Conservation (phyloP, 2,797 vertebrate species). For the Heterohyrax brucei region DNA sequence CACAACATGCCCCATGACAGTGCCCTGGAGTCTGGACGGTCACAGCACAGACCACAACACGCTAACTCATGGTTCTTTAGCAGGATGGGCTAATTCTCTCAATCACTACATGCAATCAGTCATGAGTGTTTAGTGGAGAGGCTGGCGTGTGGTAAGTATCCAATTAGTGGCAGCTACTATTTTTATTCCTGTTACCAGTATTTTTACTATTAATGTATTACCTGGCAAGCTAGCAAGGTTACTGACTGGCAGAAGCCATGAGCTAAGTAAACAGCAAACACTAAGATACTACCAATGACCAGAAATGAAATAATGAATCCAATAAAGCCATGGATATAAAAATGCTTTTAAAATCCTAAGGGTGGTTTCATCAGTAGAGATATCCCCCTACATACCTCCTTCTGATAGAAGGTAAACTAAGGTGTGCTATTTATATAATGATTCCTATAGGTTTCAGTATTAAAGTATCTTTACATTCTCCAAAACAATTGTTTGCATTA, state of each 20-base stretch:
- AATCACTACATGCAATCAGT: not conserved
- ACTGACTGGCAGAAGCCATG: not conserved
- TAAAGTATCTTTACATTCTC: not conserved
- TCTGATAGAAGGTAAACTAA: not conserved
- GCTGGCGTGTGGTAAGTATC: not conserved
- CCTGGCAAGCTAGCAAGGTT: not conserved
- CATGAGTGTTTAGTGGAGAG: not conserved
- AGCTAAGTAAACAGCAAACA: constrained; percentile 50
- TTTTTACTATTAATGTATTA: constrained; percentile 1
- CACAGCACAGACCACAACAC: not conserved
- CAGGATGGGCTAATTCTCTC: not conserved
- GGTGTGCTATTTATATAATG: not conserved
- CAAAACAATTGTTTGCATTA: not conserved
- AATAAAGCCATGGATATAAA: not conserved
- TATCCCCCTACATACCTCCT: not conserved
- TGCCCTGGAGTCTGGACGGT: not conserved
- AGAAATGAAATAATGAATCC: constrained; percentile 28
- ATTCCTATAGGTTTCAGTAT: not conserved
- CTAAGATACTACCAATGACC: not conserved
- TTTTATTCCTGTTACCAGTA: not conserved
- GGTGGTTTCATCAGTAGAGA: not conserved
- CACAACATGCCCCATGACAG: not conserved
- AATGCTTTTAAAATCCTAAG: constrained; percentile 38
- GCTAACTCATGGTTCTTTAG: not conserved
- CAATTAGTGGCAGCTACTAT: not conserved